Evolutionary conservation across 2,888 invertebrate genomes (phyloP), one percentile per base, ranked within the genome.

Genomic region (Drosophila anomalipes): DNA sequence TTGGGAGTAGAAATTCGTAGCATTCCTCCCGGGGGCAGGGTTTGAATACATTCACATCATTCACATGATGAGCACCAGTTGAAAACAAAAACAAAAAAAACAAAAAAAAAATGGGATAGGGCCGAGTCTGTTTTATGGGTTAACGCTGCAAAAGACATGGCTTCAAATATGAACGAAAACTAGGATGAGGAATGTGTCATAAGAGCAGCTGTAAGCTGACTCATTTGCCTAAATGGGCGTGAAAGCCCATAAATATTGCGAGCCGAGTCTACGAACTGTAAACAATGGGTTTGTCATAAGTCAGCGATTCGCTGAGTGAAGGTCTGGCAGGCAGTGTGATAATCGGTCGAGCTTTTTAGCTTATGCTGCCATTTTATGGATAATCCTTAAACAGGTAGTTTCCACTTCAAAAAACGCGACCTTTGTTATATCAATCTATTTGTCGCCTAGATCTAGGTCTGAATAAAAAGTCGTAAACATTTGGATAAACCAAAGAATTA

Each of bases 91-190:
- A 16, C 35, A 35, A 35, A 14, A 53, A 22, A 33, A 39, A 37
- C 1, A 5, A 26, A 26, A 37, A 49, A 49, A 56, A 39, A 78
- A 67, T 69, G 19, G 49, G 49, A 28, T 56, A 64, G 54, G 41
- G 53, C 32, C 65, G 57, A 77, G 53, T 79, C 83, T 69, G 71
- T 83, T 85, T 86, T 85, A 87, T 86, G 86, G 65, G 59, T 56
- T 73, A 70, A 79, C 79, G 69, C 74, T 66, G 60, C 22, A 44
- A 22, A 12, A 44, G 44, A 22, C 12, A 57, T 47, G 47, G 26
- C 47, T 47, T 22, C 47, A 71, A 78, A 64, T 82, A 75, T 79
- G 71, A 74, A 52, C 49, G 12, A 67, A 74, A 68, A 47, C 58
- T 57, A 62, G 70, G 49, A 65, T 61, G 52, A 58, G 63, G 60